Percentiles rank a stretch among this genome's conserved stretches.
Evolutionary conservation across 2,797 vertebrate species (phyloP).

Genomic region (Varecia variegata): DNA sequence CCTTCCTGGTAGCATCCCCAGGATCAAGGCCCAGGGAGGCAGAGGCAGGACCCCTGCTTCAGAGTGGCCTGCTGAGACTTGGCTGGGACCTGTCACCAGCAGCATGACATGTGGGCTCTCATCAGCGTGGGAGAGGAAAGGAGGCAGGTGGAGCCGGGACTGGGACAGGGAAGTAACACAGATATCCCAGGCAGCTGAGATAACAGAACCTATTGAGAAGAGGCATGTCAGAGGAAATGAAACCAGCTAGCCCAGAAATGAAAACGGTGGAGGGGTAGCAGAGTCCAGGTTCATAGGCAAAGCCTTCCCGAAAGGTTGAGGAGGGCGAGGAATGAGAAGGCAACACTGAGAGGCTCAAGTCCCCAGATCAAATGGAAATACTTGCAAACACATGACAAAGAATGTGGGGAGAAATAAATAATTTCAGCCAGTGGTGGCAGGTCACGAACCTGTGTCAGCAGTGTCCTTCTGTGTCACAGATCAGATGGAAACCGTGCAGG

Average conservation of each 20-base stretch:
- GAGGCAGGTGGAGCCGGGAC: slow-evolving; percentile 55
- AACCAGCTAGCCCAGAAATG: slow-evolving; percentile 73
- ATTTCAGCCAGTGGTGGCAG: slow-evolving; percentile 44
- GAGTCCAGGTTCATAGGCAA: slow-evolving; percentile 71
- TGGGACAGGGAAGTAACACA: slow-evolving; percentile 58
- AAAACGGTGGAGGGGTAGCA: slow-evolving; percentile 65
- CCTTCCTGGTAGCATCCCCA: background rate
- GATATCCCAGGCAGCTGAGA: slow-evolving; percentile 82
- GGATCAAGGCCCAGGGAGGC: background rate
- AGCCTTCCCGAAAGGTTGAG: background rate
- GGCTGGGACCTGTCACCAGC: slow-evolving; percentile 31
- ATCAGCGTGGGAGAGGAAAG: slow-evolving; percentile 56
- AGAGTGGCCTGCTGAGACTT: background rate
- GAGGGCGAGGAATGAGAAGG: background rate
- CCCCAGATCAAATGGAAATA: slow-evolving; percentile 65
- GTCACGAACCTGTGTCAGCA: slow-evolving; percentile 56
- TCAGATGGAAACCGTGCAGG: background rate
- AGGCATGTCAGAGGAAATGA: slow-evolving; percentile 80
- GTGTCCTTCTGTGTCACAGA: background rate
- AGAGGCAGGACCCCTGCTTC: background rate
- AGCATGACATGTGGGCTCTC: background rate
- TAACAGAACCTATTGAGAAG: slow-evolving; percentile 79
- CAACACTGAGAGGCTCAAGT: slow-evolving; percentile 67
- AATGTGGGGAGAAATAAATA: slow-evolving; percentile 72
- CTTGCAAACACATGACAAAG: slow-evolving; percentile 43